Percentiles rank a stretch among this genome's conserved stretches.
phyloP scores from a whole-genome alignment of 1,140 invertebrate species.

The Drosophila parvula region DNA sequence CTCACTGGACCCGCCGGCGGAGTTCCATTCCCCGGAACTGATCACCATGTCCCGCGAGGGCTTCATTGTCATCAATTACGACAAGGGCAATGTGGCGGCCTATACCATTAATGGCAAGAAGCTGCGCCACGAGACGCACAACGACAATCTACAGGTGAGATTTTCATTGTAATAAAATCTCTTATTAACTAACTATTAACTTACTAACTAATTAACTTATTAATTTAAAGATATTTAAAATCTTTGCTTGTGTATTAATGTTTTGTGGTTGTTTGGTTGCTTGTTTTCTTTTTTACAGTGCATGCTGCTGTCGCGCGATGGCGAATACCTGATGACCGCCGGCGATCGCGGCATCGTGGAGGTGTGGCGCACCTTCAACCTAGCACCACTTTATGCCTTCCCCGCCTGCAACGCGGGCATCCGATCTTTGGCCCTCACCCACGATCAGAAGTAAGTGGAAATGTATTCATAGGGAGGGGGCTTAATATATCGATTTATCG shows the following conservation, averaged over 20 bases:
- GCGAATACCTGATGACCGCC: constrained; percentile 98
- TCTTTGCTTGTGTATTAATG: background rate
- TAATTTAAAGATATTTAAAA: background rate
- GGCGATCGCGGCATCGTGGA: constrained; percentile 98
- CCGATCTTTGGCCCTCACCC: constrained; percentile 95
- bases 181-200: too few species aligned
- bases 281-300: constrained; percentile 87
- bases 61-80: constrained; percentile 97
- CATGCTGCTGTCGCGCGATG: constrained; percentile 97
- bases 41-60: constrained; percentile 97
- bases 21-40: constrained; percentile 94
- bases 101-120: constrained; percentile 96
- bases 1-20: constrained; percentile 92
- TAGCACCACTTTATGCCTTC: constrained; percentile 98
- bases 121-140: constrained; percentile 94
- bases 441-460: constrained; percentile 96
- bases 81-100: constrained; percentile 95
- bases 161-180: too few species aligned
- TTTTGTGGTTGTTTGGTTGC: constrained; percentile 3
- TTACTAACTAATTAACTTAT: background rate
- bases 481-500: too few species aligned
- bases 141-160: constrained; percentile 96
- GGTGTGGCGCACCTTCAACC: constrained; percentile 98
- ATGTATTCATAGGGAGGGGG: background rate
- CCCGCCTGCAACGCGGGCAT: constrained; percentile 97